These are phyloP conservation scores for Pherbina coryleti DNA, from an alignment of 2,888 invertebrate species.

Conservation along the genomic window DNA sequence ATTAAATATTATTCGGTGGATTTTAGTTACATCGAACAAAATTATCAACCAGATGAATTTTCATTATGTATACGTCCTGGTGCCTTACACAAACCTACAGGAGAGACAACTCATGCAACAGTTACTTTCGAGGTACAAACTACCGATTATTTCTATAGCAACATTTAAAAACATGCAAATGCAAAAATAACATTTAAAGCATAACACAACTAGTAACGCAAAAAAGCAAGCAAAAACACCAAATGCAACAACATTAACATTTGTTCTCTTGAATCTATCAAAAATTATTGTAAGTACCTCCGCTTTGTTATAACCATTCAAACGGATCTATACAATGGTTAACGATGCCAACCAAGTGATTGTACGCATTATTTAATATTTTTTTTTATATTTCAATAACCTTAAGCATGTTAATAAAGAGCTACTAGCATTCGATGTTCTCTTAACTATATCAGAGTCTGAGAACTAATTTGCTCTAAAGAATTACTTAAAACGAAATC, in stretches of 20 bases:
- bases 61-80: slow-evolving; percentile 80
- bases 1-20: slow-evolving; percentile 52
- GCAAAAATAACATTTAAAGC: background rate
- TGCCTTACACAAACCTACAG: slow-evolving; percentile 74
- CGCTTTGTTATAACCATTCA: too few relatives aligned
- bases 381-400: too few relatives aligned
- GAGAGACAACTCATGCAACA: slow-evolving; percentile 76
- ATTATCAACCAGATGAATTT: slow-evolving; percentile 78
- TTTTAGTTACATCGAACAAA: slow-evolving; percentile 78
- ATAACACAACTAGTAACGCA: slow-evolving; percentile 20
- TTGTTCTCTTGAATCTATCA: too few relatives aligned
- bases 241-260: background rate
- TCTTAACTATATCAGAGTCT: too few relatives aligned
- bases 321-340: background rate
- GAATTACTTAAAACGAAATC: too few relatives aligned
- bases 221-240: background rate
- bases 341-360: too few relatives aligned
- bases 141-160: slow-evolving; percentile 25
- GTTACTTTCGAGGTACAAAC: slow-evolving; percentile 74
- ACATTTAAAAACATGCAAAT: slow-evolving; percentile 15
- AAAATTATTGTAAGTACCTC: too few relatives aligned
- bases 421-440: too few relatives aligned
- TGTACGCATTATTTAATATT: too few relatives aligned
- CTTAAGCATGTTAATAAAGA: too few relatives aligned
- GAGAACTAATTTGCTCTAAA: too few relatives aligned